These are phyloP conservation scores for Pelodiscus sinensis DNA, from an alignment of 2,113 vertebrate genomes.

Conservation along the genomic window DNA sequence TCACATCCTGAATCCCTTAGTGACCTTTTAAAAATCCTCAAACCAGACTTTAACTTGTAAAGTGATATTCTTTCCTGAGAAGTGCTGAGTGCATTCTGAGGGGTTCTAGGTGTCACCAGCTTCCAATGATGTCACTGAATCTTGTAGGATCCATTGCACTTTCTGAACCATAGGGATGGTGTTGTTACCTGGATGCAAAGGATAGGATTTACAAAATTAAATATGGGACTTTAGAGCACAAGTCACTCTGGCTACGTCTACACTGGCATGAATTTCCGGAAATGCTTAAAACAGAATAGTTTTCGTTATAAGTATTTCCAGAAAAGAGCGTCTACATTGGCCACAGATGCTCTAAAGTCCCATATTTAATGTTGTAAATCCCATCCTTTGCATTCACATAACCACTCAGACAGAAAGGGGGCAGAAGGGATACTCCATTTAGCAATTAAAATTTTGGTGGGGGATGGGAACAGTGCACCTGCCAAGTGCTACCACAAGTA, in stretches of 20 bases:
- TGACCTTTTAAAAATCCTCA: not conserved
- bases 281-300: too few species aligned
- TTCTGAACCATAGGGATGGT: not conserved
- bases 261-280: too few species aligned
- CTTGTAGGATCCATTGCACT: not conserved
- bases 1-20: not conserved
- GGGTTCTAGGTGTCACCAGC: not conserved
- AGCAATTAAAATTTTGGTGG: too few species aligned
- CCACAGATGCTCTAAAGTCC: fast-evolving
- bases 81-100: fast-evolving
- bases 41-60: not conserved
- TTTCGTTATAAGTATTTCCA: too few species aligned
- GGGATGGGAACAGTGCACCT: too few species aligned
- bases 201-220: not conserved
- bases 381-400: not conserved
- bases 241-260: too few species aligned
- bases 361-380: not conserved
- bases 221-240: fast-evolving
- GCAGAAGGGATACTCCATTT: too few species aligned
- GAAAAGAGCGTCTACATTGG: too few species aligned
- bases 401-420: too few species aligned
- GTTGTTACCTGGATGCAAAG: not conserved
- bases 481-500: too few species aligned
- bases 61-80: not conserved
- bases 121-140: not conserved